A percentile compares a stretch with the other conserved stretches of the same genome.
phyloP scores from a whole-genome alignment of 2,113 vertebrate species.

The Cynoglossus semilaevis region DNA sequence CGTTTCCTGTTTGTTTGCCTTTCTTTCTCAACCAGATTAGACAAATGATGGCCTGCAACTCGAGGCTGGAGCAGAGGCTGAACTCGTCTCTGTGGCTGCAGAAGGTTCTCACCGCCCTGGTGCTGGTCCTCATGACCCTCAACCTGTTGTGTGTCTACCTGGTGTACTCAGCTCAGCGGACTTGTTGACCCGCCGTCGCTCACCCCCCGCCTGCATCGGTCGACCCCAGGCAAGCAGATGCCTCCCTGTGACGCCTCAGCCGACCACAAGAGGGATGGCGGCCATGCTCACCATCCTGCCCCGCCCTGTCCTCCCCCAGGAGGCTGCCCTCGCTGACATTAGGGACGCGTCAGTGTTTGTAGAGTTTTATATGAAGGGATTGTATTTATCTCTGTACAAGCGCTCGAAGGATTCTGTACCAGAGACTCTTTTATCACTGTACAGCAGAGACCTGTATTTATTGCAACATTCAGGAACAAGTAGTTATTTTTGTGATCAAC shows the following conservation, averaged over 20 bases:
- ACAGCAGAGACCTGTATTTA: constrained; percentile 50
- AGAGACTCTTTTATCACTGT: constrained; percentile 36
- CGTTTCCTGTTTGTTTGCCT: not conserved
- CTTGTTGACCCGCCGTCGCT: constrained; percentile 41
- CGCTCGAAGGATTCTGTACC: constrained; percentile 21
- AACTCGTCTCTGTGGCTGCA: constrained; percentile 87
- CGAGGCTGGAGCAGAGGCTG: constrained; percentile 86
- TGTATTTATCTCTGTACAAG: constrained; percentile 4
- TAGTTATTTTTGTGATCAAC: constrained; percentile 60
- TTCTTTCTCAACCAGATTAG: constrained; percentile 77
- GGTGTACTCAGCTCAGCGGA: constrained; percentile 39
- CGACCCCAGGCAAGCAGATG: constrained; percentile 5
- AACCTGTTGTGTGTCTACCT: constrained; percentile 79
- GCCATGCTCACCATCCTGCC: not conserved
- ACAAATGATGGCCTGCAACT: constrained; percentile 80
- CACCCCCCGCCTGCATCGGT: constrained; percentile 9
- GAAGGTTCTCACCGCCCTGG: constrained; percentile 82
- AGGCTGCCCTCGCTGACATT: not conserved
- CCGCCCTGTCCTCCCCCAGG: constrained; percentile 29
- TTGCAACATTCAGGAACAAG: constrained; percentile 43
- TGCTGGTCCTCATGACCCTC: constrained; percentile 78
- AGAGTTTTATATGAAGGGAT: constrained; percentile 22
- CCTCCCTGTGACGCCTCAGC: constrained; percentile 1
- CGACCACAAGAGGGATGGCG: constrained; percentile 13
- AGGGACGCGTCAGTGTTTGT: constrained; percentile 34